Evolutionary conservation across 1,140 invertebrate genomes (phyloP).

Genomic region (Asbolus verrucosus): DNA sequence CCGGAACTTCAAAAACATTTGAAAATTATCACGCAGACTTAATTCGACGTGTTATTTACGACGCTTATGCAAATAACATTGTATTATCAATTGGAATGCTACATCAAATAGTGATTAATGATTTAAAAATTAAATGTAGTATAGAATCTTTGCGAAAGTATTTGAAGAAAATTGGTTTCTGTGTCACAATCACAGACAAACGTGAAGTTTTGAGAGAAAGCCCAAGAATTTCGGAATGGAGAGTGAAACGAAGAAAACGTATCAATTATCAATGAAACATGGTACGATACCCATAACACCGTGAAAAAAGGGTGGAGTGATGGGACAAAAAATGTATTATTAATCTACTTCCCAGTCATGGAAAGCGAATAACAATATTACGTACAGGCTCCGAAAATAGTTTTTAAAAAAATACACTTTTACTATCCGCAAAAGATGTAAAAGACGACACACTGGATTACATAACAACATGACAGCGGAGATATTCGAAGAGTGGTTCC

Average conservation of each 20-base stretch:
- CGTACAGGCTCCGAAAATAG: neutral
- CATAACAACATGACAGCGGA: neutral
- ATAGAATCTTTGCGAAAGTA: neutral
- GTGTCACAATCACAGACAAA: neutral
- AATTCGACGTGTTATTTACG: neutral
- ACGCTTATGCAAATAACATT: neutral
- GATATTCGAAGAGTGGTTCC: neutral
- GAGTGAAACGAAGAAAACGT: neutral
- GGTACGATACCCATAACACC: neutral
- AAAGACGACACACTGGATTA: neutral
- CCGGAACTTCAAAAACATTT: neutral
- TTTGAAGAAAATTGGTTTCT: neutral
- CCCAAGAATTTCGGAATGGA: neutral
- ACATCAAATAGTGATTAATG: neutral
- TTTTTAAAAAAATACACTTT: neutral
- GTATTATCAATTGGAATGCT: neutral
- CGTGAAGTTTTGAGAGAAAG: neutral
- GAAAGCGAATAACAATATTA: neutral
- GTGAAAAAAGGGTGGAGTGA: neutral
- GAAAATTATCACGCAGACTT: neutral
- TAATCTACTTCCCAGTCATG: neutral
- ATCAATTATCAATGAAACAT: neutral
- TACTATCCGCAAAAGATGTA: neutral
- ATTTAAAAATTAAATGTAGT: neutral
- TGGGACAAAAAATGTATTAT: neutral